phyloP scores from a whole-genome alignment of 2,113 vertebrate genomes.

The Alectura lathami region DNA sequence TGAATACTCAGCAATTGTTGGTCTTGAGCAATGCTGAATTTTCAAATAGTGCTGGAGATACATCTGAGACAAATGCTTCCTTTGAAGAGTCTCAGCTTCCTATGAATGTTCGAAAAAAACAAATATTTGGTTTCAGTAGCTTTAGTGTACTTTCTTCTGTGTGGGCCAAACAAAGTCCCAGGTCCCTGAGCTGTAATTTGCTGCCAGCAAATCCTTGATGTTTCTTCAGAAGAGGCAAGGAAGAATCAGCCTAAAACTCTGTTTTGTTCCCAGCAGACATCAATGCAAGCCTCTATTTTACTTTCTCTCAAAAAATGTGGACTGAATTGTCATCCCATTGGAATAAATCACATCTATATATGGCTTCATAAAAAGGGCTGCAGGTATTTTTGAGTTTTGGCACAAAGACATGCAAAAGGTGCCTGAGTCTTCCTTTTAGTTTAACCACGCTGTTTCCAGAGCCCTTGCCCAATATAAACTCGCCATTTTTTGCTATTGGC shows the following conservation, averaged over 20 bases:
- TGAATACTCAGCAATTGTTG: not conserved
- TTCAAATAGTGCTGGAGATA: constrained; percentile 14
- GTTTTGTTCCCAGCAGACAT: constrained; percentile 33
- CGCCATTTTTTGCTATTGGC: not conserved
- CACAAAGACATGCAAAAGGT: not conserved
- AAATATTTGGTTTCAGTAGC: constrained; percentile 50
- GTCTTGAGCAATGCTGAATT: constrained; percentile 11
- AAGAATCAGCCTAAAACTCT: not conserved
- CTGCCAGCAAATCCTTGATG: constrained; percentile 51
- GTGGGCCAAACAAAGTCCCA: not conserved
- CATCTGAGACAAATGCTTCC: not conserved
- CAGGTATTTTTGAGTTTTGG: not conserved
- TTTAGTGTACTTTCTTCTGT: not conserved
- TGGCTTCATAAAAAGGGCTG: not conserved
- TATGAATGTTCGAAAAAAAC: not conserved
- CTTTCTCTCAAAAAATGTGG: not conserved
- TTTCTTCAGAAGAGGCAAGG: not conserved
- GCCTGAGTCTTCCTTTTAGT: not conserved
- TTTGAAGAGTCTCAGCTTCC: constrained; percentile 22
- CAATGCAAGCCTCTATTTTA: constrained; percentile 2
- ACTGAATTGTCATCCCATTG: not conserved
- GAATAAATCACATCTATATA: constrained; percentile 3
- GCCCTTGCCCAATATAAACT: not conserved
- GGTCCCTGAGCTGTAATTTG: constrained; percentile 15
- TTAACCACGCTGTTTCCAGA: not conserved